Percentiles rank a stretch among this genome's conserved stretches.
phyloP scores from a whole-genome alignment of 2,888 invertebrate species.

The Tetramorium bicarinatum region DNA sequence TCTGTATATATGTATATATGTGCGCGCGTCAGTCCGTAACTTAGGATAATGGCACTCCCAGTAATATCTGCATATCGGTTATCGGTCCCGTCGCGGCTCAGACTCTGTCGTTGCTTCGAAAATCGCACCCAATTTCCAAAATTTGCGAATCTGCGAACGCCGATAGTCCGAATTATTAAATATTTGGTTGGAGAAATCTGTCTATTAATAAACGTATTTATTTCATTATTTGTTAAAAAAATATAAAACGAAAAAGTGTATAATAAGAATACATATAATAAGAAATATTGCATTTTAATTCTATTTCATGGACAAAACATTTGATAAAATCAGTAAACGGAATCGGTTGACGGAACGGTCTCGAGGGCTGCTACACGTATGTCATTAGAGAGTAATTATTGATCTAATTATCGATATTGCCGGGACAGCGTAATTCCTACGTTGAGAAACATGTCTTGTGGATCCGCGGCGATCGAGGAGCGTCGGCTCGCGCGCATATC shows the following conservation, averaged over 20 bases:
- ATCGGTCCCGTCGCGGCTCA: constrained; percentile 75
- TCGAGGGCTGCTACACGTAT: not conserved
- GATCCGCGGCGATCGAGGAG: constrained; percentile 25
- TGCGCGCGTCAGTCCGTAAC: constrained; percentile 77
- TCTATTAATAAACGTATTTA: not conserved
- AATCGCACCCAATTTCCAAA: constrained; percentile 50
- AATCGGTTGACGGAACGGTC: not conserved
- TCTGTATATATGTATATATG: constrained; percentile 60
- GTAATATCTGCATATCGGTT: constrained; percentile 78
- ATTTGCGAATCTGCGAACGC: constrained; percentile 2
- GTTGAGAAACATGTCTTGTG: not conserved
- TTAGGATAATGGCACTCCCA: constrained; percentile 80
- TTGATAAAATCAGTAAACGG: not conserved
- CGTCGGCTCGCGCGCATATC: constrained; percentile 17
- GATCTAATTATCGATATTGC: constrained; percentile 51
- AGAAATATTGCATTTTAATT: not conserved
- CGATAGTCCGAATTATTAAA: not conserved
- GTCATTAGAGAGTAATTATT: constrained; percentile 24
- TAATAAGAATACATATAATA: not conserved
- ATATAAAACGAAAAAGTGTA: not conserved
- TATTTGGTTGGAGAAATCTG: not conserved
- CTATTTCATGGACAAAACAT: not conserved
- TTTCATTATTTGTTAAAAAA: not conserved
- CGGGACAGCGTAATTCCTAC: constrained; percentile 11
- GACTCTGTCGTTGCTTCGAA: constrained; percentile 31